A percentile compares a stretch with the other conserved stretches of the same genome.
Conservation (phyloP, 2,888 invertebrate genomes). For the Lycaena phlaeas region DNA sequence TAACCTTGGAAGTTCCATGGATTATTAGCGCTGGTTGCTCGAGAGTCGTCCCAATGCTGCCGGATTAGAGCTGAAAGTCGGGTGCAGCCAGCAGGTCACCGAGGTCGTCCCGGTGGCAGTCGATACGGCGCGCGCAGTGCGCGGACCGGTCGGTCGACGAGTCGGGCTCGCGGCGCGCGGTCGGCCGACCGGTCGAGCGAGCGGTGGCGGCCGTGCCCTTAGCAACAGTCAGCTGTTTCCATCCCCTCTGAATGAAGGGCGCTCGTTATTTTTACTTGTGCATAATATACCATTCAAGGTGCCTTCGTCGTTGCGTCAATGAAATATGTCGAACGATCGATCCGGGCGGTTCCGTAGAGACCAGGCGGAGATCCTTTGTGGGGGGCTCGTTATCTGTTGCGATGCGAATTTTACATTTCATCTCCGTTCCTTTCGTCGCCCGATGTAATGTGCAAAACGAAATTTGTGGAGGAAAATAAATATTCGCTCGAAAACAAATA, state of each 20-base stretch:
- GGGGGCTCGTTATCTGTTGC: background rate
- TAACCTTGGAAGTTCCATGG: background rate
- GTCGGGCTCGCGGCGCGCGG: slow-evolving; percentile 12
- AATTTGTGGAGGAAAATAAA: too few relatives aligned
- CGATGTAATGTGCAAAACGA: too few relatives aligned
- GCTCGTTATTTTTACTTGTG: slow-evolving; percentile 24
- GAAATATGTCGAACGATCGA: slow-evolving; percentile 7
- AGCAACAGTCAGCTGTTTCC: slow-evolving; percentile 27
- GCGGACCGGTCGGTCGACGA: slow-evolving; percentile 15
- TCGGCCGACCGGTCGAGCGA: slow-evolving; percentile 13
- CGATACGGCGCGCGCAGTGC: slow-evolving; percentile 32
- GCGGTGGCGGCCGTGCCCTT: slow-evolving; percentile 21
- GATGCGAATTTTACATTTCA: background rate
- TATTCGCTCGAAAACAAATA: too few relatives aligned
- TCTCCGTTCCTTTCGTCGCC: too few relatives aligned
- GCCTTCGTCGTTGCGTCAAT: slow-evolving; percentile 8
- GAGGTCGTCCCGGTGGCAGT: slow-evolving; percentile 19
- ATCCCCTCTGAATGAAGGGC: slow-evolving; percentile 22
- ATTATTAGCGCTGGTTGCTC: background rate
- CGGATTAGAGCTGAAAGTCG: background rate
- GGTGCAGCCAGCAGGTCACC: slow-evolving; percentile 11
- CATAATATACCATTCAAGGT: slow-evolving; percentile 16
- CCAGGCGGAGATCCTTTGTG: too few relatives aligned
- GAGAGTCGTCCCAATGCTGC: background rate
- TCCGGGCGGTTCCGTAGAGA: too few relatives aligned